Evolutionary conservation across 2,113 vertebrate species (phyloP).

Genomic region (Toxotes jaculatrix): DNA sequence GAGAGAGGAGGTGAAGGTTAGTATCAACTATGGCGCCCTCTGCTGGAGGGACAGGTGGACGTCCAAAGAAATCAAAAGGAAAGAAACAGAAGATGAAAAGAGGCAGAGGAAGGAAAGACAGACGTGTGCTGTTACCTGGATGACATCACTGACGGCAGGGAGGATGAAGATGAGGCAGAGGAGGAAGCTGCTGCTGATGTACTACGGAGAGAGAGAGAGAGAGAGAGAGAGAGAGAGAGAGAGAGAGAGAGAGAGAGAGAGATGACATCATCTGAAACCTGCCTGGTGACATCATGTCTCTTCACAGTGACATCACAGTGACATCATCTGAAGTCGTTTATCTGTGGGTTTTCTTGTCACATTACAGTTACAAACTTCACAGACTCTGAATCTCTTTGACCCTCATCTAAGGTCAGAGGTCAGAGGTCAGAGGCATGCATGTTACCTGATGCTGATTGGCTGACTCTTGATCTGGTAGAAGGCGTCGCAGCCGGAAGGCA

Average conservation of each 20-base stretch:
- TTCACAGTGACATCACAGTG: background rate
- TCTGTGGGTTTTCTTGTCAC: too few species aligned
- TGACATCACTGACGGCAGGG: slow-evolving; percentile 58
- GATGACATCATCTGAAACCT: background rate
- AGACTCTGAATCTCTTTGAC: too few species aligned
- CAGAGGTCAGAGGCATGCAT: background rate
- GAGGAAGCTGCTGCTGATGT: slow-evolving; percentile 20
- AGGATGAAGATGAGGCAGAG: slow-evolving; percentile 54
- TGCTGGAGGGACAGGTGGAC: too few species aligned
- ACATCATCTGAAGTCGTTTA: background rate
- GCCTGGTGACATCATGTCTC: background rate
- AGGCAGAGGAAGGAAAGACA: background rate
- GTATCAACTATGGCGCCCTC: too few species aligned
- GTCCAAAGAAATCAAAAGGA: background rate
- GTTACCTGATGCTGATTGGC: slow-evolving; percentile 83
- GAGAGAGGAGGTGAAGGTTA: background rate
- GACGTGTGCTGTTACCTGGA: slow-evolving; percentile 56
- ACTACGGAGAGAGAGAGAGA: slow-evolving; percentile 47
- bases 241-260: slow-evolving; percentile 13
- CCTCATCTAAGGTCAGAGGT: background rate
- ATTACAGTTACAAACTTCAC: too few species aligned
- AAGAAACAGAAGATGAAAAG: background rate
- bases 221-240: too few species aligned
- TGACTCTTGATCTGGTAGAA: slow-evolving; percentile 93
- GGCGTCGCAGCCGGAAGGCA: slow-evolving; percentile 82